These are phyloP conservation scores for Hirundichthys speculiger DNA, from an alignment of 2,113 vertebrate species.

Conservation along the genomic window DNA sequence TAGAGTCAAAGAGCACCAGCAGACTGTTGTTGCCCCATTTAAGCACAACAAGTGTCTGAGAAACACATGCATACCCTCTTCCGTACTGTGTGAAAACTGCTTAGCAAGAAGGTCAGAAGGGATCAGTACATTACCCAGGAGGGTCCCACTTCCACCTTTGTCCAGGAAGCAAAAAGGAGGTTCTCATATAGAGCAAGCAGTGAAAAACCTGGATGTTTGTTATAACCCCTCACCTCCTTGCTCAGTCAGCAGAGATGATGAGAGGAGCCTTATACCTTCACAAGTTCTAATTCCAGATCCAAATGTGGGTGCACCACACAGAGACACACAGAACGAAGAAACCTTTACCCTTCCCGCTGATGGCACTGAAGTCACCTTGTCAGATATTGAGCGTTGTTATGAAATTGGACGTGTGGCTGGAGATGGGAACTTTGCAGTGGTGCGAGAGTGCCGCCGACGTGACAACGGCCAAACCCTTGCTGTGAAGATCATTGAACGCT, in stretches of 20 bases:
- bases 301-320: constrained; percentile 15
- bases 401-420: constrained; percentile 89
- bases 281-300: constrained; percentile 27
- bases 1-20: constrained; percentile 32
- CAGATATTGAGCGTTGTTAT: constrained; percentile 85
- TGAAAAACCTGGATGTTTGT: neutral
- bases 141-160: constrained; percentile 67
- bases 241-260: constrained; percentile 29
- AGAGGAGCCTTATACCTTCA: constrained; percentile 25
- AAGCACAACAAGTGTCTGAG: constrained; percentile 24
- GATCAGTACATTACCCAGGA: constrained; percentile 33
- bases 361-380: constrained; percentile 46
- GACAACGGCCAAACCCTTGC: constrained; percentile 82
- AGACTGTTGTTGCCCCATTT: constrained; percentile 43
- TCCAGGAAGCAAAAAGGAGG: constrained; percentile 55
- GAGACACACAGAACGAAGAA: constrained; percentile 8
- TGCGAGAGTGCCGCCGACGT: constrained; percentile 86
- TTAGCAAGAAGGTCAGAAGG: constrained; percentile 35
- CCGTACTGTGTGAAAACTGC: constrained; percentile 68
- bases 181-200: constrained; percentile 26
- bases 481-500: constrained; percentile 92
- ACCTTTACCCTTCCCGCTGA: constrained; percentile 46
- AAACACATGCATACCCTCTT: constrained; percentile 19
- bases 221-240: constrained; percentile 10
- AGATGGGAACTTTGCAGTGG: constrained; percentile 95